A percentile compares a stretch with the other conserved stretches of the same genome.
Evolutionary conservation across 2,797 vertebrate genomes (phyloP).

Genomic region (Scyliorhinus canicula): DNA sequence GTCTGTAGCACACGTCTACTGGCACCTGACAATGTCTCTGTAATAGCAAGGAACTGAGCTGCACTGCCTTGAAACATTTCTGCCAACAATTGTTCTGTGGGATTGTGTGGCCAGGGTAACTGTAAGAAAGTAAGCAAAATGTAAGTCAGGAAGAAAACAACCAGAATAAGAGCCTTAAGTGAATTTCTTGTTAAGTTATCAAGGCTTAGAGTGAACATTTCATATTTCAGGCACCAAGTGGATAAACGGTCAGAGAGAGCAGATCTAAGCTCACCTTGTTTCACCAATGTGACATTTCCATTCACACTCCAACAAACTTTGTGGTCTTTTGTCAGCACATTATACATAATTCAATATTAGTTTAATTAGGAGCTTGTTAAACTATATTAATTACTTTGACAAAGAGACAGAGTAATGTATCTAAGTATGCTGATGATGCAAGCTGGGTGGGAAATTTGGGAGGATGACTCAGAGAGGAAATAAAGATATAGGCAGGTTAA

Average conservation of each 20-base stretch:
- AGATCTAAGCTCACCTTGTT: neutral
- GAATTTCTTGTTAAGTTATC: neutral
- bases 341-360: neutral
- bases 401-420: neutral
- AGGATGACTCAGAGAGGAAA: neutral
- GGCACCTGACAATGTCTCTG: constrained; percentile 75
- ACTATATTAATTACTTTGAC: neutral
- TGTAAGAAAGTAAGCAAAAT: constrained; percentile 47
- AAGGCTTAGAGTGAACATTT: neutral
- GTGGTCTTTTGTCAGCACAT: neutral
- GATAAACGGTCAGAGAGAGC: neutral
- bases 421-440: neutral
- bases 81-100: constrained; percentile 66
- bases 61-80: constrained; percentile 73
- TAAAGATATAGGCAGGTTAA: neutral
- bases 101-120: constrained; percentile 68
- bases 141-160: neutral
- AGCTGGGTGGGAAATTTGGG: neutral
- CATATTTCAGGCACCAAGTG: neutral
- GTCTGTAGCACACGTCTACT: constrained; percentile 57
- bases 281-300: neutral
- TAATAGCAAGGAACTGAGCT: constrained; percentile 73
- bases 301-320: neutral
- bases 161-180: neutral
- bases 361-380: neutral